A percentile compares a stretch with the other conserved stretches of the same genome.
These are phyloP conservation scores for Scaptodrosophila latifasciaeformis DNA, from an alignment of 2,888 invertebrate species.

Conservation along the genomic window DNA sequence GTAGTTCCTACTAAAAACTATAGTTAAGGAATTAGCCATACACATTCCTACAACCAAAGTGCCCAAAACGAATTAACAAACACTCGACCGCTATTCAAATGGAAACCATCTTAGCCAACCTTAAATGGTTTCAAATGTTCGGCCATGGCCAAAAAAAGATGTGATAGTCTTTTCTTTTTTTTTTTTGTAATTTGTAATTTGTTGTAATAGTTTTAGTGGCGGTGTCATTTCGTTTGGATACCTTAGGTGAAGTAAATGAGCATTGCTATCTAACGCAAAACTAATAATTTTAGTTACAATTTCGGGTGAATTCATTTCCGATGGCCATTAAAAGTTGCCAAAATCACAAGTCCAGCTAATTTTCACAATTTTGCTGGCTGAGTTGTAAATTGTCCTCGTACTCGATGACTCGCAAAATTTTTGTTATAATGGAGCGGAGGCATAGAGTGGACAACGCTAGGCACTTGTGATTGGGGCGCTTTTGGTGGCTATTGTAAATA, in stretches of 20 bases:
- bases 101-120: not conserved
- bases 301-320: slow-evolving; percentile 62
- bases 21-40: slow-evolving; percentile 75
- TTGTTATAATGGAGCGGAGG: not conserved
- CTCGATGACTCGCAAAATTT: slow-evolving; percentile 3
- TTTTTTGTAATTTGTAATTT: too few species aligned
- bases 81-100: too few species aligned
- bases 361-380: slow-evolving; percentile 28
- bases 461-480: slow-evolving; percentile 54
- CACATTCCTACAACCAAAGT: slow-evolving; percentile 73
- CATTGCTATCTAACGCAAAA: slow-evolving; percentile 74
- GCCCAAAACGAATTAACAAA: slow-evolving; percentile 75
- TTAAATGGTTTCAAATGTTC: too few species aligned
- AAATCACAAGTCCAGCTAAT: slow-evolving; percentile 45
- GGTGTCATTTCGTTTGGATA: slow-evolving; percentile 71
- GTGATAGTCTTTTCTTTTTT: too few species aligned
- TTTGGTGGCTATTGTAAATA: slow-evolving; percentile 69
- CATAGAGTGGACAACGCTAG: slow-evolving; percentile 34
- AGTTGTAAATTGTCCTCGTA: slow-evolving; percentile 17
- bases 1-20: slow-evolving; percentile 60
- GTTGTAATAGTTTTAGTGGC: slow-evolving; percentile 20
- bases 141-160: too few species aligned
- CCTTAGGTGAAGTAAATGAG: slow-evolving; percentile 74
- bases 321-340: slow-evolving; percentile 47
- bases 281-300: slow-evolving; percentile 71